These are phyloP conservation scores for Panagrolaimus sp. DNA, from an alignment of 1,140 invertebrate genomes.

Conservation along the genomic window DNA sequence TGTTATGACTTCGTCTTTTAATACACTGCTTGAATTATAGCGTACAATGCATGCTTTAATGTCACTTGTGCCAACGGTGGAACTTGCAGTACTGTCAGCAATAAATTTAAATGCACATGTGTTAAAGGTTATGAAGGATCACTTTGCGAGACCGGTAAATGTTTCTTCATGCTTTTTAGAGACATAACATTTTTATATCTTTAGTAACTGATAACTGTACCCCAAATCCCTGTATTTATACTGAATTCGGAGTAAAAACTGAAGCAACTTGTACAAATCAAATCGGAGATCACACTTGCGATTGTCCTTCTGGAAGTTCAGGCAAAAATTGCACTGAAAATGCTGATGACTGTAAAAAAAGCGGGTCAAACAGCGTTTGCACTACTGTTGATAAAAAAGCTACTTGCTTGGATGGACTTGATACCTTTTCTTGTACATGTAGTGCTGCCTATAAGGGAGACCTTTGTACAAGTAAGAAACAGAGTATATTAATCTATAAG, in stretches of 20 bases:
- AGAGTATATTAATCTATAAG: too few species aligned
- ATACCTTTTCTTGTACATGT: not conserved
- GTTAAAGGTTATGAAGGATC: too few species aligned
- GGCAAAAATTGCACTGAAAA: too few species aligned
- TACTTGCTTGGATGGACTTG: not conserved
- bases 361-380: not conserved
- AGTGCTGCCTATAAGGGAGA: not conserved
- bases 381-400: slow-evolving; percentile 4
- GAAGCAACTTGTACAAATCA: not conserved
- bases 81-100: not conserved
- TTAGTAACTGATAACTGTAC: not conserved
- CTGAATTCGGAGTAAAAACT: too few species aligned
- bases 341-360: too few species aligned
- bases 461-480: not conserved
- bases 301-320: not conserved
- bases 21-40: not conserved
- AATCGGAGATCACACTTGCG: not conserved
- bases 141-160: too few species aligned
- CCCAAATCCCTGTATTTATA: not conserved
- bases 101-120: not conserved
- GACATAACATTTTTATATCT: too few species aligned
- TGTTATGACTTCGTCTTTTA: too few species aligned
- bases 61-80: too few species aligned
- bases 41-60: not conserved
- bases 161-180: too few species aligned